Percentiles rank a stretch among this genome's conserved stretches.
phyloP scores from a whole-genome alignment of 30 jellyfish, hydroid and myxozoan genomes.

The Mastigias papua region DNA sequence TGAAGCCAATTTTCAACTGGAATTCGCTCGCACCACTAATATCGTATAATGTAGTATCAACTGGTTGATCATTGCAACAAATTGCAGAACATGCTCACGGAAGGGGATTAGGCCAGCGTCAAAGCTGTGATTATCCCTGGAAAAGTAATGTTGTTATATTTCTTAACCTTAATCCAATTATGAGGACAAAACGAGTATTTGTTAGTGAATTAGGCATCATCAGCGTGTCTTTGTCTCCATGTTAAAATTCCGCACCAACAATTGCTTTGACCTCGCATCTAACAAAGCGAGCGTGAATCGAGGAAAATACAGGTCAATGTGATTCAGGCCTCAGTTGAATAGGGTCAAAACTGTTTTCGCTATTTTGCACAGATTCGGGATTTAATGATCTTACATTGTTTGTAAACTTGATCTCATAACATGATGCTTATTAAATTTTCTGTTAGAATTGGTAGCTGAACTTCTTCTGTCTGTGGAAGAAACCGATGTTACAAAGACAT shows the following conservation, averaged over 20 bases:
- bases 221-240: conserved; percentile 36
- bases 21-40: not conserved
- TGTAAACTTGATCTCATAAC: conserved; percentile 42
- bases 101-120: not conserved
- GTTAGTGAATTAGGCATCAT: conserved; percentile 39
- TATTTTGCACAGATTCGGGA: conserved; percentile 23
- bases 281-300: conserved; percentile 1
- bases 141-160: conserved; percentile 40
- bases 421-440: conserved; percentile 28
- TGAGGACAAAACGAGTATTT: conserved; percentile 19
- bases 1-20: not conserved
- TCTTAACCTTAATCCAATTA: conserved; percentile 33
- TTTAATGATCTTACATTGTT: conserved; percentile 34
- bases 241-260: conserved; percentile 13
- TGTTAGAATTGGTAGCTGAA: not conserved
- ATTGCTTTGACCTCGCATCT: conserved; percentile 30
- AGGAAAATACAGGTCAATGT: not conserved
- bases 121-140: conserved; percentile 55
- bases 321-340: not conserved
- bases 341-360: not conserved
- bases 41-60: not conserved
- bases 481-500: not conserved
- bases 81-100: conserved; percentile 17
- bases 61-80: not conserved
- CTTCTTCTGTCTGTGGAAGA: not conserved